These are phyloP conservation scores for Octodon degus DNA, from an alignment of 2,113 vertebrate species.

Conservation along the genomic window DNA sequence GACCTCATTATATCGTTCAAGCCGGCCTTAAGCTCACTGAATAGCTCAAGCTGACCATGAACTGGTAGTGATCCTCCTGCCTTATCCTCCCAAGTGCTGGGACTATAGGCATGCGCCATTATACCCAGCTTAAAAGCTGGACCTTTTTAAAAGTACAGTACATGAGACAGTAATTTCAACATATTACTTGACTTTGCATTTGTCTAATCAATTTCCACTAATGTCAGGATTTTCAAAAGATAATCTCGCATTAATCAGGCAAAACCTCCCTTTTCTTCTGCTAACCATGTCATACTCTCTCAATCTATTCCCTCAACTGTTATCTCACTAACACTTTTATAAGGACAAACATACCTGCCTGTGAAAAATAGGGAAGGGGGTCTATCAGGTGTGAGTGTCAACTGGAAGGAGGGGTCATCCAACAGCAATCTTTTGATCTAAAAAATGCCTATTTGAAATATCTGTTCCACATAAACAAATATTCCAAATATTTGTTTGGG, in stretches of 20 bases:
- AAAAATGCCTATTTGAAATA: conserved; percentile 66
- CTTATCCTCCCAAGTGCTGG: too few species aligned
- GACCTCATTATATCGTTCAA: too few species aligned
- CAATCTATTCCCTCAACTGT: background rate
- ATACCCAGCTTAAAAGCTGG: background rate
- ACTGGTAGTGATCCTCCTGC: too few species aligned
- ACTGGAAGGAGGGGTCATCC: background rate
- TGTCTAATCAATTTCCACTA: conserved; percentile 34
- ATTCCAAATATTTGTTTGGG: background rate
- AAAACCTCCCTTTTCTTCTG: background rate
- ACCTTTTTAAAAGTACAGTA: background rate
- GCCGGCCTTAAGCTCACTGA: too few species aligned
- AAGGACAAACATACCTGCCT: background rate
- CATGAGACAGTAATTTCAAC: conserved; percentile 28
- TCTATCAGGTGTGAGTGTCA: background rate
- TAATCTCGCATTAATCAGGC: background rate
- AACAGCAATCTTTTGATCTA: conserved; percentile 57
- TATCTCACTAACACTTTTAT: background rate
- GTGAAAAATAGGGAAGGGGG: background rate
- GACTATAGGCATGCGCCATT: too few species aligned
- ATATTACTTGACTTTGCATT: conserved; percentile 32
- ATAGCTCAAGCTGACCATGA: too few species aligned
- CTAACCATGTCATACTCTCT: background rate
- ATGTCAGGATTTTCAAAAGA: background rate
- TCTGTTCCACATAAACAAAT: conserved; percentile 63